These are phyloP conservation scores for Punctoribates punctum DNA, from an alignment of 2,888 invertebrate species.

Conservation along the genomic window DNA sequence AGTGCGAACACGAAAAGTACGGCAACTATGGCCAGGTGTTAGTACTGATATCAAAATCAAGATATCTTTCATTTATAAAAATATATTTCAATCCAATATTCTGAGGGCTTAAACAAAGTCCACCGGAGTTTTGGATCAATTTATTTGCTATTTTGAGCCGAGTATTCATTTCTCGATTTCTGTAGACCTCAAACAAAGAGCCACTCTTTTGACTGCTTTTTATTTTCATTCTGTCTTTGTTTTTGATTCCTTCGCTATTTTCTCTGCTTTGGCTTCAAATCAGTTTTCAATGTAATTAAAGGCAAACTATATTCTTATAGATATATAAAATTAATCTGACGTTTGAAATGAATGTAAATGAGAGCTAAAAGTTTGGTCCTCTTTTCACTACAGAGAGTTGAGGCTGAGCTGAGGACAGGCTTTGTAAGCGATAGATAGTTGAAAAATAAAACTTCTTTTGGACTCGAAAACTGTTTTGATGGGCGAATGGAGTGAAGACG, in stretches of 20 bases:
- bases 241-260: not conserved
- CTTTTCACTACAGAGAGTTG: not conserved
- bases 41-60: slow-evolving; percentile 29
- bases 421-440: too few species aligned
- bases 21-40: slow-evolving; percentile 35
- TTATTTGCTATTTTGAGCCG: slow-evolving; percentile 4
- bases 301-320: not conserved
- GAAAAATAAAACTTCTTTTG: too few species aligned
- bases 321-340: slow-evolving; percentile 37
- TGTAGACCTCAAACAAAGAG: slow-evolving; percentile 11
- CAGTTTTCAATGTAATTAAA: slow-evolving; percentile 26
- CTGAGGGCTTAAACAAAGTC: not conserved
- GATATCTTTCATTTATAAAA: slow-evolving; percentile 11
- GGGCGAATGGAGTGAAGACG: not conserved
- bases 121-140: not conserved
- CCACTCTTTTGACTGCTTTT: slow-evolving; percentile 4
- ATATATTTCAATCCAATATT: not conserved
- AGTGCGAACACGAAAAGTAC: slow-evolving; percentile 34
- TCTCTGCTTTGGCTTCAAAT: not conserved
- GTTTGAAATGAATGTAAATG: slow-evolving; percentile 38
- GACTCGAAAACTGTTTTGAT: not conserved
- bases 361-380: not conserved
- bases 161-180: not conserved
- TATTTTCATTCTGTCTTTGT: not conserved
- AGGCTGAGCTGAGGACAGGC: not conserved